Evolutionary conservation across 2,888 invertebrate genomes (phyloP).

Genomic region (Cheilosia grossa): DNA sequence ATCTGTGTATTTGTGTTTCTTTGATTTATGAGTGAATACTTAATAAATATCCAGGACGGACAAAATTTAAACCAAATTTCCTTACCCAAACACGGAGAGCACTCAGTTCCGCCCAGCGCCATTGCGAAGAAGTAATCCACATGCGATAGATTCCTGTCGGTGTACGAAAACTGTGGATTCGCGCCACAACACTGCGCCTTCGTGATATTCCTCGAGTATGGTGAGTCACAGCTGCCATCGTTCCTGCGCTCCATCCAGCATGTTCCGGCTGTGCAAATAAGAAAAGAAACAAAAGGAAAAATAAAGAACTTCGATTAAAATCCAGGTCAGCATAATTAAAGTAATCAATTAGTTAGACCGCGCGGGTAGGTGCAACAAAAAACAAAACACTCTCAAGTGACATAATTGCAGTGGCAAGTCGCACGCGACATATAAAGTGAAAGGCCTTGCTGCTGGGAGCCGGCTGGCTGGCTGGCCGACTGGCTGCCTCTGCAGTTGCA

Average conservation of each 20-base stretch:
- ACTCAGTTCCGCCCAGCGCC: slow-evolving; percentile 82
- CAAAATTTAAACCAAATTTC: background rate
- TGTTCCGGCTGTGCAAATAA: slow-evolving; percentile 87
- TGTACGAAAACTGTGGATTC: slow-evolving; percentile 81
- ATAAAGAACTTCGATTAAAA: slow-evolving; percentile 45
- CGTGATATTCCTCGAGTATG: slow-evolving; percentile 89
- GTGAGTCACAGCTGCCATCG: slow-evolving; percentile 92
- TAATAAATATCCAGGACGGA: background rate
- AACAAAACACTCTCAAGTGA: slow-evolving; percentile 56
- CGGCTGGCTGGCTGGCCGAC: background rate
- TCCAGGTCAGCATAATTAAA: slow-evolving; percentile 73
- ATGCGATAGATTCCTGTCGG: slow-evolving; percentile 82
- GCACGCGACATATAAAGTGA: slow-evolving; percentile 74
- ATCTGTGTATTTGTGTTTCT: no score
- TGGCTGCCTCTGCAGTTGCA: slow-evolving; percentile 2
- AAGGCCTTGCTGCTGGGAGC: slow-evolving; percentile 57
- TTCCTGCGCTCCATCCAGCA: slow-evolving; percentile 94
- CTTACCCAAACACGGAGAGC: slow-evolving; percentile 82
- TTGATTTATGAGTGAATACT: no score
- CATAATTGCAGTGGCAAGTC: slow-evolving; percentile 68
- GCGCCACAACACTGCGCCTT: slow-evolving; percentile 90
- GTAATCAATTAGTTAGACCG: slow-evolving; percentile 68
- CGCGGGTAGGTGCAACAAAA: slow-evolving; percentile 15
- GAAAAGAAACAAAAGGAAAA: slow-evolving; percentile 34
- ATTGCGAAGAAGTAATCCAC: slow-evolving; percentile 83